Evolutionary conservation across 2,113 vertebrate species (phyloP), one percentile per base, ranked within the genome.

Genomic region (Cynopterus brachyotis): DNA sequence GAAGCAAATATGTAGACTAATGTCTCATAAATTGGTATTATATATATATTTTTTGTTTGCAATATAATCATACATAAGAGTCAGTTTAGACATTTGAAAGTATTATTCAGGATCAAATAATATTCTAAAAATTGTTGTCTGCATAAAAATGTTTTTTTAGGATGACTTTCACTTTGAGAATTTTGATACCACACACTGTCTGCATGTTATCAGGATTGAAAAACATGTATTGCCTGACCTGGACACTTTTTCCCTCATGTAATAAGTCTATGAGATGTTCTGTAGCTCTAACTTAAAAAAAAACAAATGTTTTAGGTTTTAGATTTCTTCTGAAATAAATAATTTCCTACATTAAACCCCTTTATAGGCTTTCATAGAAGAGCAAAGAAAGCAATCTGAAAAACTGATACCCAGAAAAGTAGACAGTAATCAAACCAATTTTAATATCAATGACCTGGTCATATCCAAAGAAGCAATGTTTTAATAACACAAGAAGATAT

Each of bases 381-480:
- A 64, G 9, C 92, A 87, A 91, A 66, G 57, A 37, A 91, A 70
- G 26, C 22, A 94, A 26, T 12, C 53, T 80, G n/a, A 4, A 70
- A 57, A 69, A 75, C 7, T 60, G 5, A 53, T 57, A 92, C 1
- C 19, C 13, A 57, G 37, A 37, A 94, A 89, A 96, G 93, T 60
- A 92, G 0, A 7, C 5, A 73, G 75, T 76, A 90, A 97, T 94
- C 45, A 93, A 97, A 84, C 24, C 47, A 35, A 0, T 12, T 35
- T 66, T 95, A 94, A 80, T 75, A 92, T 97, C 96, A 97, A 75
- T 96, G 45, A 95, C 69, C 37, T 86, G 90, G 15, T 82, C 85
- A 93, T 96, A 97, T 98, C 94, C 97, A 98, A 96, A 89, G 78
- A 97, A 98, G 50, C 60, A 97, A 95, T 97, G 98, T 98, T 96